Evolutionary conservation across 2,797 vertebrate species (phyloP).

Genomic region (Centropyge bicolor): DNA sequence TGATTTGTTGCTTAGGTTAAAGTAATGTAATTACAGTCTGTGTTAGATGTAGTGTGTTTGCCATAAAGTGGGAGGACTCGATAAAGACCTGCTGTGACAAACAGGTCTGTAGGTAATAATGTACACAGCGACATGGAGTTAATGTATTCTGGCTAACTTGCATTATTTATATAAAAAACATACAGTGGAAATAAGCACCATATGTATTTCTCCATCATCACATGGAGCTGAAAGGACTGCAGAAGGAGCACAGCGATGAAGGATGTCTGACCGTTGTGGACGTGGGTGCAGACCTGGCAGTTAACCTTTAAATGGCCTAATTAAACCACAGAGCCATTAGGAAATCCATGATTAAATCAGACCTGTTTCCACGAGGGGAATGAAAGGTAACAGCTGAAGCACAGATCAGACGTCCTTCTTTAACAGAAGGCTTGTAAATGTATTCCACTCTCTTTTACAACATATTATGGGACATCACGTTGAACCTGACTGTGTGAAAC

Average conservation of each 20-base stretch:
- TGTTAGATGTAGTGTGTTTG: neutral
- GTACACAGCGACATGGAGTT: neutral
- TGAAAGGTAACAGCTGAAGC: slow-evolving; percentile 45
- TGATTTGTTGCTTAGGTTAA: slow-evolving; percentile 8
- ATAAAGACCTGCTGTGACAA: slow-evolving; percentile 18
- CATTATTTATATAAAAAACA: slow-evolving; percentile 27
- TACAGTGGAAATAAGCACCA: neutral
- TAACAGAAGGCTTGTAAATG: neutral
- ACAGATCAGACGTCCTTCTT: slow-evolving; percentile 15
- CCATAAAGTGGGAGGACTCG: neutral
- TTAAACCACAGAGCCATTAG: slow-evolving; percentile 76
- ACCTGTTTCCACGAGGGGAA: slow-evolving; percentile 40
- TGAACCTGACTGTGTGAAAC: neutral
- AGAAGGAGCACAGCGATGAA: slow-evolving; percentile 44
- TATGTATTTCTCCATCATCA: slow-evolving; percentile 4
- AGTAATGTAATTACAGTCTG: slow-evolving; percentile 6
- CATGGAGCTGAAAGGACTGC: slow-evolving; percentile 23
- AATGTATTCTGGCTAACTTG: slow-evolving; percentile 7
- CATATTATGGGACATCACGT: neutral
- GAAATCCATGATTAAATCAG: slow-evolving; percentile 72
- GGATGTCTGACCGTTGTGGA: slow-evolving; percentile 54
- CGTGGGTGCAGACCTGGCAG: slow-evolving; percentile 68
- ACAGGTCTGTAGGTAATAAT: neutral
- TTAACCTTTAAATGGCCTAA: slow-evolving; percentile 83
- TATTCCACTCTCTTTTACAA: slow-evolving; percentile 4